Percentiles rank a stretch among this genome's conserved stretches.
Conservation (phyloP, 2,113 vertebrate genomes). For the Mustelus asterias region DNA sequence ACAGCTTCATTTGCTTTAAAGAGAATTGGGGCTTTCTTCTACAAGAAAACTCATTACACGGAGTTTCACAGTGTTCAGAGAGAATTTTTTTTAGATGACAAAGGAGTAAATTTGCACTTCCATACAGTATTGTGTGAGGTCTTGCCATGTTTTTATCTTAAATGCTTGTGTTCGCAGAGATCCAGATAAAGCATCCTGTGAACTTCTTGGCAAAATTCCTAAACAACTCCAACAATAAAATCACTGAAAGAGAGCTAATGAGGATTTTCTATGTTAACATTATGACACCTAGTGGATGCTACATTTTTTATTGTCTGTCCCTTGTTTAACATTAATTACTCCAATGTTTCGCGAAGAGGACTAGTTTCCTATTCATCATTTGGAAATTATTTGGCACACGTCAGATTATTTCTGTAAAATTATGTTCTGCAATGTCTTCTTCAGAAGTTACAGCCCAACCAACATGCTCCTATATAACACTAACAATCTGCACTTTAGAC, state of each 20-base stretch:
- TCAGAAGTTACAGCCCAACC: too few relatives aligned
- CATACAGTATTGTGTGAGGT: constrained; percentile 31
- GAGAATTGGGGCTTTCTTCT: constrained; percentile 35
- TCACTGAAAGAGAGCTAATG: not conserved
- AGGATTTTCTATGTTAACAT: not conserved
- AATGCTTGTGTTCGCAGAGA: not conserved
- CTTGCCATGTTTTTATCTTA: not conserved
- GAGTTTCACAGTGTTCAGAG: constrained; percentile 6
- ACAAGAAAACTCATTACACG: constrained; percentile 33
- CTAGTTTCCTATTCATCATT: not conserved
- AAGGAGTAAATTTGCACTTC: constrained; percentile 31
- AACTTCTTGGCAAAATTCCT: not conserved
- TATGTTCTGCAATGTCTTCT: not conserved
- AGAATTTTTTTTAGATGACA: constrained; percentile 32
- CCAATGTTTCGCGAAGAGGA: not conserved
- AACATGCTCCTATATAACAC: not conserved
- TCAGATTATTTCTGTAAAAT: not conserved
- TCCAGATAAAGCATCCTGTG: not conserved
- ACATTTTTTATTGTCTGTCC: not conserved
- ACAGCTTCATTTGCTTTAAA: constrained; percentile 36
- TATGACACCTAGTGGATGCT: not conserved
- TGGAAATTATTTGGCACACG: not conserved
- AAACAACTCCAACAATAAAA: constrained; percentile 15
- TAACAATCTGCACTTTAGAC: not conserved
- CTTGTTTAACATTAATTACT: not conserved